A percentile compares a stretch with the other conserved stretches of the same genome.
These are phyloP conservation scores for Diarsia dahlii DNA, from an alignment of 2,888 invertebrate genomes.

Conservation along the genomic window DNA sequence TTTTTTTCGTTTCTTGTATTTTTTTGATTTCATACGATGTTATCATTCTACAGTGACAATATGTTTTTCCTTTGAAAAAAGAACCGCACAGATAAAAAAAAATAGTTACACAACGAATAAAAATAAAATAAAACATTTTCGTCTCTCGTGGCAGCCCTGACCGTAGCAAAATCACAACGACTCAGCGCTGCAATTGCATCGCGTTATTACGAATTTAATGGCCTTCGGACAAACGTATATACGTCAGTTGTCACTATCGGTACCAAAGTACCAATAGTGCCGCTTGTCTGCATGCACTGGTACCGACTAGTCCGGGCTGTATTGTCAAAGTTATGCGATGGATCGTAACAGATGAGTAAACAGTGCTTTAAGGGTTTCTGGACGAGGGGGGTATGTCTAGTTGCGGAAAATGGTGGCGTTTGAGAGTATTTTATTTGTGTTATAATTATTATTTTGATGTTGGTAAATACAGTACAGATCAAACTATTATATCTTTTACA, in stretches of 20 bases:
- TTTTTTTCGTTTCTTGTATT: too few species aligned
- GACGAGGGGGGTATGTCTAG: background rate
- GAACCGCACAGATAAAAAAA: background rate
- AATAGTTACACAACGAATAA: background rate
- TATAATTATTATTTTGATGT: background rate
- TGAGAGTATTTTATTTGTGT: background rate
- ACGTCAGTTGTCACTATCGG: constrained; percentile 59
- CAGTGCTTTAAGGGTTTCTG: constrained; percentile 36
- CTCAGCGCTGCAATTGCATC: constrained; percentile 70
- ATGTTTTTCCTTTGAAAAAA: background rate
- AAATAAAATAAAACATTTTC: background rate
- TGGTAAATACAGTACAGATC: background rate
- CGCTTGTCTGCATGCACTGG: constrained; percentile 40
- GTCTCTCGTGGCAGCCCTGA: constrained; percentile 66
- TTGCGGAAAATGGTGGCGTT: background rate
- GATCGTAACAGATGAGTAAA: constrained; percentile 44
- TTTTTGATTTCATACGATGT: too few species aligned
- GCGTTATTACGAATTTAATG: constrained; percentile 78
- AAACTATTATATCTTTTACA: background rate
- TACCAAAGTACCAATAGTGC: constrained; percentile 25
- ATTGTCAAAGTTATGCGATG: constrained; percentile 62
- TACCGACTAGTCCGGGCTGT: constrained; percentile 31
- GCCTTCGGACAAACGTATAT: constrained; percentile 66
- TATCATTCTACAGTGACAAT: too few species aligned
- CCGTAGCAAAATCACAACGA: constrained; percentile 59